These are phyloP conservation scores for Orthosia gothica DNA, from an alignment of 2,888 invertebrate species.

Conservation along the genomic window DNA sequence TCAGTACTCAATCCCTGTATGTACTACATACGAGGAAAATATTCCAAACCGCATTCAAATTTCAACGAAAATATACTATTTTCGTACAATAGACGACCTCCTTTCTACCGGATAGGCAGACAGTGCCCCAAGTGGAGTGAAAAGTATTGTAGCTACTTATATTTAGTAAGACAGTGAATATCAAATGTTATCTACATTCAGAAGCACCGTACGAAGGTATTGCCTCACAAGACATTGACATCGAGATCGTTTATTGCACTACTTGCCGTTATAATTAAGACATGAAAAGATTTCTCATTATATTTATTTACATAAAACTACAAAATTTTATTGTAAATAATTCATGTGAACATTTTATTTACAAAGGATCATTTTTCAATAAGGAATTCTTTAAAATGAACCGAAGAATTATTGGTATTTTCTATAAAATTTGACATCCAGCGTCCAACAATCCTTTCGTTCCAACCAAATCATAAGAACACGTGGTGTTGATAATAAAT, in stretches of 20 bases:
- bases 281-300: slow-evolving; percentile 64
- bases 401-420: slow-evolving; percentile 28
- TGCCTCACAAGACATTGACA: slow-evolving; percentile 66
- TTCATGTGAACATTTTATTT: slow-evolving; percentile 75
- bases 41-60: slow-evolving; percentile 61
- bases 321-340: slow-evolving; percentile 73
- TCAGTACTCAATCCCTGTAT: slow-evolving; percentile 68
- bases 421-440: slow-evolving; percentile 47
- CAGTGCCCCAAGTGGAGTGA: slow-evolving; percentile 57
- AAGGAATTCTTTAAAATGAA: slow-evolving; percentile 40
- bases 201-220: slow-evolving; percentile 74
- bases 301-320: slow-evolving; percentile 78
- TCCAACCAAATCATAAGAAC: slow-evolving; percentile 61
- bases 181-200: slow-evolving; percentile 65
- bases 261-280: slow-evolving; percentile 68
- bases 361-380: slow-evolving; percentile 70
- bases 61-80: slow-evolving; percentile 66
- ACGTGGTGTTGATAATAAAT: slow-evolving; percentile 54
- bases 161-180: slow-evolving; percentile 49
- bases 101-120: slow-evolving; percentile 43
- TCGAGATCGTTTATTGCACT: slow-evolving; percentile 83
- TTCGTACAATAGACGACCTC: slow-evolving; percentile 80
- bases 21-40: slow-evolving; percentile 62
- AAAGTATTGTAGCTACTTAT: slow-evolving; percentile 57
- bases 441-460: slow-evolving; percentile 40